phyloP scores from a whole-genome alignment of 2,113 vertebrate genomes.

The Eira barbara region DNA sequence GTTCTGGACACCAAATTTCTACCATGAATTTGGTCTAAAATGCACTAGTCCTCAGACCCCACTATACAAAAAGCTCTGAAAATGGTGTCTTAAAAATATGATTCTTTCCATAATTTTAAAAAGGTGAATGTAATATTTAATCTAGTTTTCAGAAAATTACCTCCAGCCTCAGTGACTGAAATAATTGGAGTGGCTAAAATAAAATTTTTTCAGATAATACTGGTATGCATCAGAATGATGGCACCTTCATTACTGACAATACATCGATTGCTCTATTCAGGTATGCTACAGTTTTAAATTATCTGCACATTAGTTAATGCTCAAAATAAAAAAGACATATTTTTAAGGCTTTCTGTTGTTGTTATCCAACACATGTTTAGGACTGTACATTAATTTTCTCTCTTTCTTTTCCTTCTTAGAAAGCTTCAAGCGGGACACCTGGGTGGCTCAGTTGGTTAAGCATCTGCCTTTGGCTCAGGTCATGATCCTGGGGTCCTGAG shows the following conservation, averaged over 20 bases:
- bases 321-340: background rate
- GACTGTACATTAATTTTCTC: background rate
- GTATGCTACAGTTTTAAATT: background rate
- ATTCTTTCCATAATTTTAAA: background rate
- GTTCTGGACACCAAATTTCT: background rate
- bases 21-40: background rate
- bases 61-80: background rate
- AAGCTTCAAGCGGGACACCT: background rate
- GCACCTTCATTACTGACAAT: background rate
- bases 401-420: background rate
- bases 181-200: background rate
- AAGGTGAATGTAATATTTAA: slow-evolving; percentile 20
- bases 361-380: background rate
- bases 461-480: too few relatives aligned
- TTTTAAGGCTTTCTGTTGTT: background rate
- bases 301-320: background rate
- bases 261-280: background rate
- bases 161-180: background rate
- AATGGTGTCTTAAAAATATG: background rate
- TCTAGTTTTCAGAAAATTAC: background rate
- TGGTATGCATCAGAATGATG: background rate
- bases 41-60: background rate
- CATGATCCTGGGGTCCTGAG: too few relatives aligned
- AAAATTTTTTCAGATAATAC: background rate
- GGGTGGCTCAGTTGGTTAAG: too few relatives aligned